phyloP scores from a whole-genome alignment of 2,113 vertebrate genomes.

The Poecile atricapillus region DNA sequence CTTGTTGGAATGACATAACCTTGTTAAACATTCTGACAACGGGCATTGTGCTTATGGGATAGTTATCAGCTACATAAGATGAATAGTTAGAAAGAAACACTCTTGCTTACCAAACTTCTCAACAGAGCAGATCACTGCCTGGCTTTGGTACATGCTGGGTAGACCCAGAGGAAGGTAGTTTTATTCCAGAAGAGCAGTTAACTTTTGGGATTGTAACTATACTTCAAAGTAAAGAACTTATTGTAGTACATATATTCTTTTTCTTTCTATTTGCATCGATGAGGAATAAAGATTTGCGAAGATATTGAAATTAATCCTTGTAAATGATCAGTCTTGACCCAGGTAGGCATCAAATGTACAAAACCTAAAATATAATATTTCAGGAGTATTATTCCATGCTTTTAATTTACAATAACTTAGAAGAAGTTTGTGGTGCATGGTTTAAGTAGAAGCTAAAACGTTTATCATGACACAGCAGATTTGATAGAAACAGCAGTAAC shows the following conservation, averaged over 20 bases:
- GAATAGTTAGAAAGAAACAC: neutral
- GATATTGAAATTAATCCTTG: slow-evolving; percentile 13
- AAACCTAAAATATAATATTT: neutral
- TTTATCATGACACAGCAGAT: neutral
- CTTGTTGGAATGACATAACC: neutral
- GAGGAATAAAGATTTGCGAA: neutral
- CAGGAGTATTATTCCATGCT: neutral
- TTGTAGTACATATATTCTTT: neutral
- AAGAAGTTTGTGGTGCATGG: neutral
- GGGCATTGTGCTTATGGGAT: neutral
- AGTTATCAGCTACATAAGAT: neutral
- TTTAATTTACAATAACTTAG: neutral
- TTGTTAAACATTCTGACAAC: neutral
- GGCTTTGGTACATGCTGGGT: neutral
- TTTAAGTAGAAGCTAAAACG: neutral
- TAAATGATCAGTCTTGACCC: neutral
- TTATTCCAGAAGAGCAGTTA: neutral
- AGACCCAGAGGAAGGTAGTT: neutral
- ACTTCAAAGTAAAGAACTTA: neutral
- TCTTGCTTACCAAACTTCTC: neutral
- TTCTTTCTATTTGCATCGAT: neutral
- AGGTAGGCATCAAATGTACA: neutral
- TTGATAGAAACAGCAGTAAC: neutral
- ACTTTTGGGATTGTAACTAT: neutral
- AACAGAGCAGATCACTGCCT: neutral